phyloP scores from a whole-genome alignment of 2,888 invertebrate species.

The Perdita meconis region DNA sequence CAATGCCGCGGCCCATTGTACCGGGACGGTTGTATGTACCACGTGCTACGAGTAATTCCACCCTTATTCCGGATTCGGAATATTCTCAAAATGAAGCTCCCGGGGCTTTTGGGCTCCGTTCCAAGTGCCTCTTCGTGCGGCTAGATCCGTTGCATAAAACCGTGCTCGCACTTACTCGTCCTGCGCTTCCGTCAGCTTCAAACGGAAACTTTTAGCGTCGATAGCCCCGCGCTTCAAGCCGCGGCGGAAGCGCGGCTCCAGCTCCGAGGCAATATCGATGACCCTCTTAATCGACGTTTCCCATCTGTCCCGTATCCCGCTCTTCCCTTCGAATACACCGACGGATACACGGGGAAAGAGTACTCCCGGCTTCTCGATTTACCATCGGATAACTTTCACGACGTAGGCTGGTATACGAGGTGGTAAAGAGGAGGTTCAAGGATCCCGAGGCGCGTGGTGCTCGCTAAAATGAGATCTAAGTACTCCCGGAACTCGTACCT shows the following conservation, averaged over 20 bases:
- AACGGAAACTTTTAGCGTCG: conserved; percentile 47
- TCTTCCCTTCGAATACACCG: too few relatives aligned
- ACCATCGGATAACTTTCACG: conserved; percentile 2
- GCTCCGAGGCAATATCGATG: conserved; percentile 11
- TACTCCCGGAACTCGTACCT: conserved; percentile 16
- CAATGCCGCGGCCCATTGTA: conserved; percentile 65
- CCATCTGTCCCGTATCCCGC: neutral
- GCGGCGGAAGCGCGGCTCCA: neutral
- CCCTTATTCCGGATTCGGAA: conserved; percentile 67
- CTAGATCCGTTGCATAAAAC: conserved; percentile 37
- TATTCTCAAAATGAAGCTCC: conserved; percentile 66
- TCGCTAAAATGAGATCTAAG: neutral
- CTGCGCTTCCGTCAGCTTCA: conserved; percentile 47
- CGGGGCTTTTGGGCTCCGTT: conserved; percentile 63
- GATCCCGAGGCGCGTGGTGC: conserved; percentile 7
- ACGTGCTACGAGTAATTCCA: conserved; percentile 68
- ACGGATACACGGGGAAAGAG: neutral
- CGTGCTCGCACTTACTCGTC: conserved; percentile 34
- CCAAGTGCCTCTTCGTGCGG: conserved; percentile 56
- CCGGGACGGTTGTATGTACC: conserved; percentile 50
- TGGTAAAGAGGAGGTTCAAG: conserved; percentile 9
- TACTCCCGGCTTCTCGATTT: neutral
- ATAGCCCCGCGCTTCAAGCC: conserved; percentile 3
- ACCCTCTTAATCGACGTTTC: neutral
- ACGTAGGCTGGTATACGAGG: neutral